These are phyloP conservation scores for Riparia riparia DNA, from an alignment of 2,113 vertebrate genomes.

Conservation along the genomic window DNA sequence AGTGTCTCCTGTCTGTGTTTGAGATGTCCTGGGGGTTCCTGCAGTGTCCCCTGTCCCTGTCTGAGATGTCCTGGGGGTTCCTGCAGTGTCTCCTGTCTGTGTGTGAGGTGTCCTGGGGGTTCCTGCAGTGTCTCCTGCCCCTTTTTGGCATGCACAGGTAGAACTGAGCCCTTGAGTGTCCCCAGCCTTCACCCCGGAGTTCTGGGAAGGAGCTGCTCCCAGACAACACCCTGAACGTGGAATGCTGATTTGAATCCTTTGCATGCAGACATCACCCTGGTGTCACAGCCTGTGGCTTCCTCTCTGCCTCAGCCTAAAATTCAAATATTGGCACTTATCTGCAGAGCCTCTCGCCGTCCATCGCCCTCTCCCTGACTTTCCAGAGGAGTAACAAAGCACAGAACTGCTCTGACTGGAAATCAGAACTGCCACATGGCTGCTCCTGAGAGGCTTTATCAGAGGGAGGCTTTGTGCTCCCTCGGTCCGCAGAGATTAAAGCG, in stretches of 20 bases:
- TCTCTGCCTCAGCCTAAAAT: not conserved
- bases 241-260: not conserved
- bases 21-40: no score
- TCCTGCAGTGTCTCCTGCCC: not conserved
- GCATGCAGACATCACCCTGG: not conserved
- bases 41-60: no score
- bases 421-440: not conserved
- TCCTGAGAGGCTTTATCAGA: constrained; percentile 4
- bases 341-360: not conserved
- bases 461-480: constrained; percentile 24
- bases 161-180: not conserved
- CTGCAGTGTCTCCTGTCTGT: not conserved
- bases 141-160: not conserved
- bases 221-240: rapidly evolving
- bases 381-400: not conserved
- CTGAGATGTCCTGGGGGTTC: not conserved
- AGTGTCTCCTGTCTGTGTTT: no score
- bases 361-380: not conserved
- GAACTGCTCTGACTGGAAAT: not conserved
- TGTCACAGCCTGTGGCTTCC: not conserved
- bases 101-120: not conserved
- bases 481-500: constrained; percentile 41
- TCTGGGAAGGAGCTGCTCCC: not conserved
- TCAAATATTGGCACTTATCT: not conserved
- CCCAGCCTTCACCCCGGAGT: not conserved